Percentiles rank a stretch among this genome's conserved stretches.
phyloP scores from a whole-genome alignment of 2,113 vertebrate genomes.

The Gymnocephalus cernua region DNA sequence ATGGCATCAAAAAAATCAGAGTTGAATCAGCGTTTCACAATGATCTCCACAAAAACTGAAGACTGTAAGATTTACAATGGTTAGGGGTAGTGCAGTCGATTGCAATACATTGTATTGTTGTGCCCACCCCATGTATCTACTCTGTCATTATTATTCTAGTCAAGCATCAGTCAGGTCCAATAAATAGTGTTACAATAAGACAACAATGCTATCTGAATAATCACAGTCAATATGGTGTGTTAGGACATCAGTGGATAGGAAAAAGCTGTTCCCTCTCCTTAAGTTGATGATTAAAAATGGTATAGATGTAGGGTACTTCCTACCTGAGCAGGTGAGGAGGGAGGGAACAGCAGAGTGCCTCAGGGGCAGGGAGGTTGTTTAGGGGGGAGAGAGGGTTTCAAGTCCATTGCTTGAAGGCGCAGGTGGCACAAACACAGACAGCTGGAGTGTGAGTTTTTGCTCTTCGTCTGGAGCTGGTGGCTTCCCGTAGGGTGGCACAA shows the following conservation, averaged over 20 bases:
- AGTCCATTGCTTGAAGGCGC: constrained; percentile 60
- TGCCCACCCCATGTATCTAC: not conserved
- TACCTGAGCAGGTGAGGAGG: not conserved
- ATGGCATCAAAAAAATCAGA: not conserved
- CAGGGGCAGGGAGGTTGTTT: not conserved
- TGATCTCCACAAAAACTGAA: not conserved
- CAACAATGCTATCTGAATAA: not conserved
- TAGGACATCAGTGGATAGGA: not conserved
- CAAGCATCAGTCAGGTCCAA: not conserved
- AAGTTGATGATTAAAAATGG: not conserved
- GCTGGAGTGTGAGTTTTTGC: constrained; percentile 78
- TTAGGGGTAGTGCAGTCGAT: not conserved
- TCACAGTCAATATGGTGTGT: not conserved
- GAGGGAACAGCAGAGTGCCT: not conserved
- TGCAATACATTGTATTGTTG: not conserved
- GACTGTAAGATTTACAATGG: not conserved
- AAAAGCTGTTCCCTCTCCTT: not conserved
- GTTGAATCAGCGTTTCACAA: not conserved
- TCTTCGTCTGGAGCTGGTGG: constrained; percentile 76
- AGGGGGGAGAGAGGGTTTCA: constrained; percentile 16
- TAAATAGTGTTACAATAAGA: not conserved
- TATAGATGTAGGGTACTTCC: not conserved
- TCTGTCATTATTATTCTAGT: not conserved
- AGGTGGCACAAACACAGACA: constrained; percentile 83
- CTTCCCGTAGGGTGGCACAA: constrained; percentile 78